These are phyloP conservation scores for Odontamblyopus lacepedii DNA, from an alignment of 2,797 vertebrate genomes.

Conservation along the genomic window DNA sequence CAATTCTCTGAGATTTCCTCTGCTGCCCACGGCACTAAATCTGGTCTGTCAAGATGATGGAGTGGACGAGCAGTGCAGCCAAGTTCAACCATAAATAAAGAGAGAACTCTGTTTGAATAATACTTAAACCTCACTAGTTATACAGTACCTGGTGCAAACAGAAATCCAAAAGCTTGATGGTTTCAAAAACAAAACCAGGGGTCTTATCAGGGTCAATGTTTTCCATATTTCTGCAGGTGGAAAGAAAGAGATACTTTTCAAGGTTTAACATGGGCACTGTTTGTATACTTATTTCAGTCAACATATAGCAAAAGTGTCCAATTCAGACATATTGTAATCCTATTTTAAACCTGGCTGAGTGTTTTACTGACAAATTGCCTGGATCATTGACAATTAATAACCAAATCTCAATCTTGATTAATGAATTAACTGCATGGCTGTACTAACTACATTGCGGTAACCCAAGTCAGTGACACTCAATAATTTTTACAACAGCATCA, in stretches of 20 bases:
- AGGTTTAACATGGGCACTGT: not conserved
- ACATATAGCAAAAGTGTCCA: not conserved
- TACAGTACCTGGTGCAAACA: constrained; percentile 81
- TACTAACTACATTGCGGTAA: too few species aligned
- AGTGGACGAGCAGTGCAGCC: constrained; percentile 8
- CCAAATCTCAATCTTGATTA: too few species aligned
- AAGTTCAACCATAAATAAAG: constrained; percentile 26
- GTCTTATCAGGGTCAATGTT: constrained; percentile 86
- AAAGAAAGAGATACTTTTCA: constrained; percentile 30
- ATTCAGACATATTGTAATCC: not conserved
- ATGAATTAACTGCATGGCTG: too few species aligned
- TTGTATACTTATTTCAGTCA: not conserved
- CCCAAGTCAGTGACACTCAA: not conserved
- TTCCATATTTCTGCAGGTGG: constrained; percentile 85
- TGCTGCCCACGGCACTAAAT: constrained; percentile 12
- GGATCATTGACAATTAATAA: not conserved
- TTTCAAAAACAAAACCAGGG: constrained; percentile 83
- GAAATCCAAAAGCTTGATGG: constrained; percentile 82
- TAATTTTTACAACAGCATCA: not conserved
- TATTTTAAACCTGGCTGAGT: not conserved
- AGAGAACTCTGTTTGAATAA: constrained; percentile 13
- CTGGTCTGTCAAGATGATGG: constrained; percentile 14
- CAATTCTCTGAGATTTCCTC: constrained; percentile 7
- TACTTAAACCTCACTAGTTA: not conserved
- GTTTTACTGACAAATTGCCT: not conserved